Conservation (phyloP, 2,797 vertebrate species). For the Spea hammondii region DNA sequence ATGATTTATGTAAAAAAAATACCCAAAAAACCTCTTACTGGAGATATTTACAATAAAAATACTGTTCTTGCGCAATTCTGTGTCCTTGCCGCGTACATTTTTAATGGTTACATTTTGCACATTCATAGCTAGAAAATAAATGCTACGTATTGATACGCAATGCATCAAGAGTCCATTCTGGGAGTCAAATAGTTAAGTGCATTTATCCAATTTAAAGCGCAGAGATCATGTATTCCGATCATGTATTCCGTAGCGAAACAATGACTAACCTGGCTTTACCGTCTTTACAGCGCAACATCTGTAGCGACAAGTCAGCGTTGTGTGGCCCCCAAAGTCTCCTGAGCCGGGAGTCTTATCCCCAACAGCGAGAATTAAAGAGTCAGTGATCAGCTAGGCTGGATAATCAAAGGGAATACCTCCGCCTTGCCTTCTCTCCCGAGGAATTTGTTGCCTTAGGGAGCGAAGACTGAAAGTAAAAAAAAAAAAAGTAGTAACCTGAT, state of each 20-base stretch:
- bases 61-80: too few species aligned
- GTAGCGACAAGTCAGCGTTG: not conserved
- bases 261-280: slow-evolving; percentile 14
- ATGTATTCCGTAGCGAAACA: not conserved
- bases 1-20: too few species aligned
- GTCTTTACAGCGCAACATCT: slow-evolving; percentile 8
- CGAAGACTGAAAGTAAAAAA: not conserved
- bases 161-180: not conserved
- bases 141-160: not conserved
- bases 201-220: not conserved
- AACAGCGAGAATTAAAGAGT: not conserved
- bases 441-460: slow-evolving; percentile 34
- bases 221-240: not conserved
- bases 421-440: slow-evolving; percentile 21
- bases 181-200: not conserved
- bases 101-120: too few species aligned
- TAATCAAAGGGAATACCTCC: not conserved
- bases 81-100: too few species aligned
- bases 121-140: too few species aligned
- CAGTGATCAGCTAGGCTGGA: not conserved
- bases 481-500: slow-evolving; percentile 19
- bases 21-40: too few species aligned
- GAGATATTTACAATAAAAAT: too few species aligned
- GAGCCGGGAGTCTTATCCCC: not conserved
- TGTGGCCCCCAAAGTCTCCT: not conserved